phyloP scores from a whole-genome alignment of 2,888 invertebrate genomes.

The Exocentrus adspersus region DNA sequence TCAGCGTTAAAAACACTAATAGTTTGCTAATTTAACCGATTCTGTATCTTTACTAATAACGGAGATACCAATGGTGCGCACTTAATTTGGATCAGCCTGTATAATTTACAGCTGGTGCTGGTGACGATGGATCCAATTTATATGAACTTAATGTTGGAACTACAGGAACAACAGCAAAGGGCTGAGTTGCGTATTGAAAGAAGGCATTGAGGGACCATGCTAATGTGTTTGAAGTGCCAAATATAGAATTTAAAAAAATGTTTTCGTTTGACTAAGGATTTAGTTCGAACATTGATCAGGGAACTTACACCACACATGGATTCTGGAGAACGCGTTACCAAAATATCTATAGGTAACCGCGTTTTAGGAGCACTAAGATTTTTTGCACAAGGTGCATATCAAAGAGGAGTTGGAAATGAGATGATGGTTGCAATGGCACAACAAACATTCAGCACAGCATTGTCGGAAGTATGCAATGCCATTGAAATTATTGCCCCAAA shows the following conservation, averaged over 20 bases:
- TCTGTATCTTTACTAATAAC: no score
- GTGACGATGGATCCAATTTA: neutral
- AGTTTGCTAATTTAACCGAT: no score
- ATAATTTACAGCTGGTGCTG: no score
- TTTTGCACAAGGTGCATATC: constrained; percentile 10
- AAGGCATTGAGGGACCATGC: neutral
- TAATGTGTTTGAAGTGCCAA: neutral
- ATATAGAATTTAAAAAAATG: neutral
- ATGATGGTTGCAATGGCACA: constrained; percentile 1
- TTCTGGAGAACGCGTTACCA: neutral
- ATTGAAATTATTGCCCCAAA: neutral
- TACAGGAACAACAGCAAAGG: neutral
- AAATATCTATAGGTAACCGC: neutral
- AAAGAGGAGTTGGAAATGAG: neutral
- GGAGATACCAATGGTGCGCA: no score
- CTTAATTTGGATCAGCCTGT: no score
- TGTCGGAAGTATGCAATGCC: constrained; percentile 4
- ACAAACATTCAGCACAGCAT: neutral
- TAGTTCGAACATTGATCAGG: neutral
- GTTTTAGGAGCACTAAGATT: constrained; percentile 1
- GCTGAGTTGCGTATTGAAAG: neutral
- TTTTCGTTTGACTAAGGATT: neutral
- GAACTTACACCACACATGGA: neutral
- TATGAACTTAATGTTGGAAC: neutral
- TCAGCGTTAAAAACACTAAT: no score